phyloP scores from a whole-genome alignment of 2,888 invertebrate genomes.

The Crepidodera aurea region DNA sequence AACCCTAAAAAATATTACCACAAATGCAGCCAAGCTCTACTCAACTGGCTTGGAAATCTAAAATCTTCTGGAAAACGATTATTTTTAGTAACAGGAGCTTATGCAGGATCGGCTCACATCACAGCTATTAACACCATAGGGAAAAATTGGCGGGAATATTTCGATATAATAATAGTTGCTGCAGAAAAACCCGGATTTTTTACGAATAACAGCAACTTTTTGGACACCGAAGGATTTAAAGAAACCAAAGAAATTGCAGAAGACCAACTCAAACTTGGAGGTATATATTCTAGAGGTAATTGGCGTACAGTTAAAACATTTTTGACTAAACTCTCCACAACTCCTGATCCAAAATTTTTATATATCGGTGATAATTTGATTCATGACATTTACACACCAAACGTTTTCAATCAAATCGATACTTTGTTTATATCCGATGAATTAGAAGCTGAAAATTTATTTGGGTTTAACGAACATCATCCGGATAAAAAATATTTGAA shows the following conservation, averaged over 20 bases:
- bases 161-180: constrained; percentile 67
- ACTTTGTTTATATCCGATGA: constrained; percentile 76
- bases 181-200: constrained; percentile 82
- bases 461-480: constrained; percentile 58
- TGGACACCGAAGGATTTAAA: constrained; percentile 57
- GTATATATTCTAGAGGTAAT: constrained; percentile 68
- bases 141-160: constrained; percentile 48
- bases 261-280: constrained; percentile 54
- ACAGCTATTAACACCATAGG: constrained; percentile 67
- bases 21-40: constrained; percentile 63
- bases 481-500: constrained; percentile 64
- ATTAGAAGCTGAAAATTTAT: constrained; percentile 68
- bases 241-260: constrained; percentile 52
- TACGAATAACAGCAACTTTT: constrained; percentile 65
- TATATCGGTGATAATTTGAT: constrained; percentile 81
- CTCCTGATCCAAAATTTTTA: constrained; percentile 65
- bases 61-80: constrained; percentile 65
- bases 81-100: constrained; percentile 77
- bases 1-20: constrained; percentile 69
- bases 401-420: constrained; percentile 67
- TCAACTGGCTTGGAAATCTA: constrained; percentile 69
- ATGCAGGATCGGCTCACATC: constrained; percentile 73
- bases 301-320: constrained; percentile 66
- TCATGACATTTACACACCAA: constrained; percentile 77
- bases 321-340: constrained; percentile 58